Evolutionary conservation across 2,888 invertebrate genomes (phyloP), one percentile per base, ranked within the genome.

Genomic region (Hypercompe scribonia): DNA sequence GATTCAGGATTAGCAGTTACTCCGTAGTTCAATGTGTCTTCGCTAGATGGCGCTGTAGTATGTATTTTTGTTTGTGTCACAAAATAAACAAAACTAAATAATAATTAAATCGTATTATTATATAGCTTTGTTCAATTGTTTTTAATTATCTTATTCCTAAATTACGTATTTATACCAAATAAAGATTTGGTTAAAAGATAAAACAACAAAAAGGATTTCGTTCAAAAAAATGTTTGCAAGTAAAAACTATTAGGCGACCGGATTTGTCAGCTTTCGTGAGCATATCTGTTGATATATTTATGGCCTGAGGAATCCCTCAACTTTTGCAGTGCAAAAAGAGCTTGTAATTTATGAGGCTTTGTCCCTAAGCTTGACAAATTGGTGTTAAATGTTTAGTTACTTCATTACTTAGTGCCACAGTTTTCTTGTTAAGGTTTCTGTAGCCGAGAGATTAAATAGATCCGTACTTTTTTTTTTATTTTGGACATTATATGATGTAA

Each of bases 211-310:
- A 18, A 61, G 18, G 18, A 61, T 31, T 36, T 7, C 2, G 18
- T 11, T 8, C 5, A 31, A 31, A 31, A 61, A 61, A 61, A 61
- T 61, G 1, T 63, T 61, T 69, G 28, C 18, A 21, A 34, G 28
- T 54, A 65, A 70, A 54, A 50, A 65, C 70, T 65, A 36, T 70
- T 11, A 28, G 34, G 3, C 8, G 11, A 54, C 39, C 21, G 46
- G 34, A 65, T 65, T 65, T 65, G 68, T 65, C 54, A 61, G 65
- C 54, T 70, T 65, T 66, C 39, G 42, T 69, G 46, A 61, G 66
- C 34, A 64, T 34, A 21, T 54, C 70, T 68, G 63, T 68, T 70
- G 64, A 67, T 67, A 64, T 73, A 70, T 70, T 36, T 66, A 65
- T 65, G 18, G 31, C 31, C 61, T 28, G 61, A 18, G 31, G 18